Base-by-base conservation (phyloP, 2,888 invertebrate species). In the Calliopum simillimum region DNA sequence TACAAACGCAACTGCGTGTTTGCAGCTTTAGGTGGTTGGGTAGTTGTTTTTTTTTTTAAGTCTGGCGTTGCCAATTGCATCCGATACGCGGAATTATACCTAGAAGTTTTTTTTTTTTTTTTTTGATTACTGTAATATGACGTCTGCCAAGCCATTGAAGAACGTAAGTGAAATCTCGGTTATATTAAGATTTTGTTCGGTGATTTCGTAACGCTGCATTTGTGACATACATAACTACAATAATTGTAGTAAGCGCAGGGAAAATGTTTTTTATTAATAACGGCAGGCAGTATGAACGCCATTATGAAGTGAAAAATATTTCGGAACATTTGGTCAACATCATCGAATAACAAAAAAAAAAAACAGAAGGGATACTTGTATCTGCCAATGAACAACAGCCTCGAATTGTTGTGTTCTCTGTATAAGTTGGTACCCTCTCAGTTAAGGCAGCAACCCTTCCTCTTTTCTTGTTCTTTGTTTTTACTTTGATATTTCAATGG, bases 401-500 rank as follows among this genome's bases (percentile, higher is more conserved):
- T 59, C 65, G 66, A 69, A 67, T 67, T 73, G 58, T 56, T 68
- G 46, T 64, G 65, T 67, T 41, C 59, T 56, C 66, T 69, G 25
- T 6, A 51, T 63, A 43, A 58, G n/a, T 71, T 63, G 59, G 44
- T 55, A 16, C 33, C 64, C 19, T 6, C 25, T 6, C 14, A 8
- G 44, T 23, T 4, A 44, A 44, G 14, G 58, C 19, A 5, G 41
- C 16, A 13, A 49, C 63, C 49, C 61, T 55, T 55, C 16, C 14
- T 43, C 23, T 44, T 61, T 61, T 21, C 47, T 68, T 53, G 41
- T 68, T 73, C 58, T 73, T 73, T 68, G 71, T 68, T 68, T 70
- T 67, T 68, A 25, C 70, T 59, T 64, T 71, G 70, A 69, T 71
- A 73, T 73, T 72, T 73, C 71, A 72, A 73, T 72, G 71, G 72